These are phyloP conservation scores for Lutraria rhynchaena DNA, from an alignment of 1,140 invertebrate genomes.

Conservation along the genomic window DNA sequence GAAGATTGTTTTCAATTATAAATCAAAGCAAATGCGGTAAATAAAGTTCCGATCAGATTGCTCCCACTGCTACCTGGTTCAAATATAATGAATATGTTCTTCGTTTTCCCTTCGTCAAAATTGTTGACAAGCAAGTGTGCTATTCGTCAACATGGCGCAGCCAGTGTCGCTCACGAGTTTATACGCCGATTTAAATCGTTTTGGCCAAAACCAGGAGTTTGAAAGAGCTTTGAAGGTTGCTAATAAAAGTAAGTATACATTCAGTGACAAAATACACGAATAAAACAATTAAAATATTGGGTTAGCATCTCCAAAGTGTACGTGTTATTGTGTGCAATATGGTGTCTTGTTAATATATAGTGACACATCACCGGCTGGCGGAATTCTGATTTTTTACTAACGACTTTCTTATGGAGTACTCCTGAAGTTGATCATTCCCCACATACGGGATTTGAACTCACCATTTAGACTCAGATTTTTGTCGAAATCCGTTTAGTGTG, in stretches of 20 bases:
- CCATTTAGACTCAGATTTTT: no score
- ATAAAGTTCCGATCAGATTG: no score
- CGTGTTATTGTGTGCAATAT: background rate
- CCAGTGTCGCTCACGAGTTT: conserved; percentile 63
- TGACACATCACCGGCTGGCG: background rate
- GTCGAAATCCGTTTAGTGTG: no score
- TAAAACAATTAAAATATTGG: background rate
- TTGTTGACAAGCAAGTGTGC: conserved; percentile 5
- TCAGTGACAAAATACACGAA: no score
- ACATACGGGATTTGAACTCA: no score
- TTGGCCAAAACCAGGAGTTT: conserved; percentile 92
- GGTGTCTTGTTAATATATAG: background rate
- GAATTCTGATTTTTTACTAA: no score
- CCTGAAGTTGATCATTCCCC: no score
- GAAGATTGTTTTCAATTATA: no score
- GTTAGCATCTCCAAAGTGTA: background rate
- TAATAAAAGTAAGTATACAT: conserved; percentile 90
- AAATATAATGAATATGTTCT: conserved; percentile 9
- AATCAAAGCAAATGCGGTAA: no score
- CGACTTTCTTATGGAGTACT: no score
- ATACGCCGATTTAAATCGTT: conserved; percentile 93
- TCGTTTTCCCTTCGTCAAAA: background rate
- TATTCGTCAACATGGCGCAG: conserved; percentile 67
- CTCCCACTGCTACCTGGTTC: no score
- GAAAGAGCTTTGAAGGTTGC: conserved; percentile 93